Conservation (phyloP, 1,140 invertebrate species). For the Trichonephila clavata region DNA sequence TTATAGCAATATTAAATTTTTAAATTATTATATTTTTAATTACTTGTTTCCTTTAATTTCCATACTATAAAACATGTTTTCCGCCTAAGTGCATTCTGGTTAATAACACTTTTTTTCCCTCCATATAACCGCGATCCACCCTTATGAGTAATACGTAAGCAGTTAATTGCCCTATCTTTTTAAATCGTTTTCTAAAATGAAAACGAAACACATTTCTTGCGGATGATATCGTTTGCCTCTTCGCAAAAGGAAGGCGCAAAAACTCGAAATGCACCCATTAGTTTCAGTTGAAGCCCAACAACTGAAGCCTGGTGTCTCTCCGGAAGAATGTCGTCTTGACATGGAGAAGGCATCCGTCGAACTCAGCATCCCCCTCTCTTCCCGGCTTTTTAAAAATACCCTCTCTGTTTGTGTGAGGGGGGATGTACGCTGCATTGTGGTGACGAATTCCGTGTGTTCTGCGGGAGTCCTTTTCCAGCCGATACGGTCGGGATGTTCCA, state of each 20-base stretch:
- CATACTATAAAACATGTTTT: no score
- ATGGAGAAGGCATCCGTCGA: background rate
- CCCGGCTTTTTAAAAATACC: conserved; percentile 42
- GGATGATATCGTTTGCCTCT: background rate
- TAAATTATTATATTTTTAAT: no score
- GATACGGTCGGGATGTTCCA: conserved; percentile 21
- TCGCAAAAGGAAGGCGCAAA: background rate
- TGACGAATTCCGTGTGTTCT: conserved; percentile 38
- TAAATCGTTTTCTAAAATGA: no score
- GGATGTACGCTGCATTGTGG: no score
- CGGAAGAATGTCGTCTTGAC: conserved; percentile 16
- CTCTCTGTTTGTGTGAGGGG: background rate
- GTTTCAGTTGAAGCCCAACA: conserved; percentile 44
- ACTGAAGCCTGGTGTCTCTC: conserved; percentile 26
- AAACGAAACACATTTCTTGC: background rate
- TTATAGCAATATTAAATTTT: no score
- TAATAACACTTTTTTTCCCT: no score
- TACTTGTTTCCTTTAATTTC: no score
- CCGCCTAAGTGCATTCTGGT: no score
- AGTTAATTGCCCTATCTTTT: no score
- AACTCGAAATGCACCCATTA: conserved; percentile 53
- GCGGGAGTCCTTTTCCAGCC: background rate
- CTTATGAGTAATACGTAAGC: no score
- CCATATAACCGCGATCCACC: no score
- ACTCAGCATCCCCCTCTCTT: background rate